Conservation (phyloP, 2,113 vertebrate genomes). For the Formicarius rufipectus region DNA sequence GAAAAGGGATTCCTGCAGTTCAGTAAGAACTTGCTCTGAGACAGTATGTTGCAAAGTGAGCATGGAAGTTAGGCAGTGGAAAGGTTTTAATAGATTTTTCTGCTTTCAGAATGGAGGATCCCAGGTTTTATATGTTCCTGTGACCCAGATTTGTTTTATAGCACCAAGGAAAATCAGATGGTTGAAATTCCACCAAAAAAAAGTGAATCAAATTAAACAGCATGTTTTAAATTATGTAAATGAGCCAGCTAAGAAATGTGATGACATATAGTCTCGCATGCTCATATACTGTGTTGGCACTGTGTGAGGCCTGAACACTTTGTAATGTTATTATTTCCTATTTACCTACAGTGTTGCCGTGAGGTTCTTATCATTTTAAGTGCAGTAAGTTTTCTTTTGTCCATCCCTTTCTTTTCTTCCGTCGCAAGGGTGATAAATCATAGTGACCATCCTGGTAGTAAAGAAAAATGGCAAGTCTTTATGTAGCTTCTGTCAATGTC, state of each 20-base stretch:
- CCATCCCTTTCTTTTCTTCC: constrained; percentile 9
- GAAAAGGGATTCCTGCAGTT: neutral
- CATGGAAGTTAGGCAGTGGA: neutral
- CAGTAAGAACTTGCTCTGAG: neutral
- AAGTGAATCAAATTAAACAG: neutral
- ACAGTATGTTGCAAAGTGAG: neutral
- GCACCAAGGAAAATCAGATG: neutral
- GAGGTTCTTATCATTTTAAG: neutral
- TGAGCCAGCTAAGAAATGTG: neutral
- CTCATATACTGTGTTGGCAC: neutral
- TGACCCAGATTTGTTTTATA: neutral
- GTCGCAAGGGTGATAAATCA: constrained; percentile 15
- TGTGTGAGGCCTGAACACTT: neutral
- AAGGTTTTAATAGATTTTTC: neutral
- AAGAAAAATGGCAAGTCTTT: constrained; percentile 48
- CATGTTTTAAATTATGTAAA: neutral
- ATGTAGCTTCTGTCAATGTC: constrained; percentile 47
- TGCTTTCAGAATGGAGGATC: neutral
- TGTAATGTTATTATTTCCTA: neutral
- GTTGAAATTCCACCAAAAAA: neutral
- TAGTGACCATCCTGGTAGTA: constrained; percentile 19
- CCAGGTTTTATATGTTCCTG: neutral
- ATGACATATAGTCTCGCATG: neutral
- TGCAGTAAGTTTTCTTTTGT: neutral
- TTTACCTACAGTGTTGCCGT: neutral